Evolutionary conservation across 2,888 invertebrate species (phyloP).

Genomic region (Cheiracanthium punctorium): DNA sequence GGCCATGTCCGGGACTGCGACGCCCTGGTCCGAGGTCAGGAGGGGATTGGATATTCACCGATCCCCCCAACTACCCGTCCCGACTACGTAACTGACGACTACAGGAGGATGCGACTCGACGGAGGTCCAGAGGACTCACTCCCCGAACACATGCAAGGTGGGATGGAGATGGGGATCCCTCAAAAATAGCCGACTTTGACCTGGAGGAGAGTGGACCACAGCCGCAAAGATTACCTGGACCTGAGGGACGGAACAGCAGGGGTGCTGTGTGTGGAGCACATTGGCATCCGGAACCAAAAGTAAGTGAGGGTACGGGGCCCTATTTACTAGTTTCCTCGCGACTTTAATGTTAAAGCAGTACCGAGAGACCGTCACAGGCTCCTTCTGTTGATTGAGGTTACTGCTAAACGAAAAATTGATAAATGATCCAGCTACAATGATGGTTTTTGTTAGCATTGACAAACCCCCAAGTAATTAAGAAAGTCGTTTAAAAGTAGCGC

Average conservation of each 20-base stretch:
- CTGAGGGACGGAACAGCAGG: constrained; percentile 57
- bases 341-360: no score
- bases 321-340: no score
- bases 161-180: constrained; percentile 70
- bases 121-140: no score
- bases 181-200: constrained; percentile 71
- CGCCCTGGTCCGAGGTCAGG: constrained; percentile 43
- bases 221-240: constrained; percentile 71
- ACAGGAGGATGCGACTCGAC: constrained; percentile 47
- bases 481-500: no score
- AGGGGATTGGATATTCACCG: constrained; percentile 70
- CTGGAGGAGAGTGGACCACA: constrained; percentile 67
- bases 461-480: no score
- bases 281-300: constrained; percentile 71
- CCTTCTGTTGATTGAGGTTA: no score
- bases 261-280: constrained; percentile 68
- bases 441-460: no score
- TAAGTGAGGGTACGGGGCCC: no score
- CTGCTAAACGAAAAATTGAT: no score
- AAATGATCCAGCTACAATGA: no score
- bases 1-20: constrained; percentile 64
- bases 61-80: constrained; percentile 69
- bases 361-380: no score
- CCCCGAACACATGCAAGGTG: constrained; percentile 56
- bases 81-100: constrained; percentile 49